These are phyloP conservation scores for Tiaroga cobitis DNA, from an alignment of 2,797 vertebrate genomes.

Conservation along the genomic window DNA sequence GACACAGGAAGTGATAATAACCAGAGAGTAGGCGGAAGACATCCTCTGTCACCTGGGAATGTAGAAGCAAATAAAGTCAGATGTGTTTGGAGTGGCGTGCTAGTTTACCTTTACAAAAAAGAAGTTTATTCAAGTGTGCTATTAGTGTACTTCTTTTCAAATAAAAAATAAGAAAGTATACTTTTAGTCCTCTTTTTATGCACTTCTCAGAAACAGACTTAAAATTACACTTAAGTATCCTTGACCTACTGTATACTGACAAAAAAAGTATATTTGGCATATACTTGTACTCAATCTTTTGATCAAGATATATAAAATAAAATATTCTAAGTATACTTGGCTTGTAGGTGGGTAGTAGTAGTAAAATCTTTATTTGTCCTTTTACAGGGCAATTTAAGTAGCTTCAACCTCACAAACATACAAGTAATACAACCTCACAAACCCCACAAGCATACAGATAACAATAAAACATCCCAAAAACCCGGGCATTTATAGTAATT, in stretches of 20 bases:
- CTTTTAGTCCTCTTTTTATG: neutral
- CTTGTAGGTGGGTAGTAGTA: neutral
- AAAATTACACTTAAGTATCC: neutral
- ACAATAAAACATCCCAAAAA: too few species aligned
- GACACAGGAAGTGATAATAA: slow-evolving; percentile 88
- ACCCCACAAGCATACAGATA: too few species aligned
- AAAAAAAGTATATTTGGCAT: neutral
- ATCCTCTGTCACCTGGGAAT: slow-evolving; percentile 93
- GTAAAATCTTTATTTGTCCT: too few species aligned
- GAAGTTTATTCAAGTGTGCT: too few species aligned
- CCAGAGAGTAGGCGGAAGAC: slow-evolving; percentile 87
- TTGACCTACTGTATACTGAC: neutral
- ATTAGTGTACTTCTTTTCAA: too few species aligned
- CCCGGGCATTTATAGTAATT: too few species aligned
- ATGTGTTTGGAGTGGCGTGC: slow-evolving; percentile 17
- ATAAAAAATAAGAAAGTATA: too few species aligned
- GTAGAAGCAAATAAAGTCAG: slow-evolving; percentile 15
- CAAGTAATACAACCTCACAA: too few species aligned
- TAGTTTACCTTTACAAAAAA: too few species aligned
- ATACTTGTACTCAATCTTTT: neutral
- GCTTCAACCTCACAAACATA: too few species aligned
- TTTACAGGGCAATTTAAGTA: too few species aligned
- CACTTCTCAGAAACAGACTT: neutral
- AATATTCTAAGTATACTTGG: neutral
- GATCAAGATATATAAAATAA: neutral